Percentiles rank a stretch among this genome's conserved stretches.
Evolutionary conservation across 2,888 invertebrate genomes (phyloP).

Genomic region (Ochropleura leucogaster): DNA sequence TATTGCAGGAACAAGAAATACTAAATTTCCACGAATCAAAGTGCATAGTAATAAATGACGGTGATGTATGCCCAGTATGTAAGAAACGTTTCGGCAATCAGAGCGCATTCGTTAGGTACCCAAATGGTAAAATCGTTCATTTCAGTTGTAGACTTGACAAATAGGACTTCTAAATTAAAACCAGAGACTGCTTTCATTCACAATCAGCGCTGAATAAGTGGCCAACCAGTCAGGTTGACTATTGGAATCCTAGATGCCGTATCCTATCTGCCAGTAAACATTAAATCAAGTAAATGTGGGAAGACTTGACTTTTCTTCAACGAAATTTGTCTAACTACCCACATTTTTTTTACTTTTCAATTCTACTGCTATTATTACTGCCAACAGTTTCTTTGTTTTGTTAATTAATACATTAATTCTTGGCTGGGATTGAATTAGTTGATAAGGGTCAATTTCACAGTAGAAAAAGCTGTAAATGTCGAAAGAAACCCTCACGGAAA

Average conservation of each 20-base stretch:
- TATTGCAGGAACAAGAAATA: slow-evolving; percentile 92
- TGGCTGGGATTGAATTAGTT: background rate
- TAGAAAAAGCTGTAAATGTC: background rate
- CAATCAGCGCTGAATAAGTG: background rate
- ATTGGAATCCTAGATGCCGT: background rate
- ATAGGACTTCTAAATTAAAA: slow-evolving; percentile 25
- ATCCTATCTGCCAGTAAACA: too few species aligned
- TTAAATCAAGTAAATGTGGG: background rate
- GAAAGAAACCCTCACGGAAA: background rate
- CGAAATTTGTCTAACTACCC: background rate
- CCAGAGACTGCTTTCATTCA: background rate
- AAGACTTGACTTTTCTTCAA: background rate
- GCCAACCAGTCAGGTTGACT: background rate
- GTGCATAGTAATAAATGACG: slow-evolving; percentile 95
- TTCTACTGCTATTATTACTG: background rate
- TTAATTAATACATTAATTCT: background rate
- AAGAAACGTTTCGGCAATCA: slow-evolving; percentile 98
- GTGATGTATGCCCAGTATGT: slow-evolving; percentile 97
- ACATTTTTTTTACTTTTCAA: too few species aligned
- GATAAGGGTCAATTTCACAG: background rate
- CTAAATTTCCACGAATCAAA: slow-evolving; percentile 95
- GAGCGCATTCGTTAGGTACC: slow-evolving; percentile 97
- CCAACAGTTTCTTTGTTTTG: background rate
- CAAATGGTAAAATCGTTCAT: slow-evolving; percentile 97
- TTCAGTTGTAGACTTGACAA: slow-evolving; percentile 93